phyloP scores from a whole-genome alignment of 1,140 invertebrate species.

The Pseudomyrmex dendroicus region DNA sequence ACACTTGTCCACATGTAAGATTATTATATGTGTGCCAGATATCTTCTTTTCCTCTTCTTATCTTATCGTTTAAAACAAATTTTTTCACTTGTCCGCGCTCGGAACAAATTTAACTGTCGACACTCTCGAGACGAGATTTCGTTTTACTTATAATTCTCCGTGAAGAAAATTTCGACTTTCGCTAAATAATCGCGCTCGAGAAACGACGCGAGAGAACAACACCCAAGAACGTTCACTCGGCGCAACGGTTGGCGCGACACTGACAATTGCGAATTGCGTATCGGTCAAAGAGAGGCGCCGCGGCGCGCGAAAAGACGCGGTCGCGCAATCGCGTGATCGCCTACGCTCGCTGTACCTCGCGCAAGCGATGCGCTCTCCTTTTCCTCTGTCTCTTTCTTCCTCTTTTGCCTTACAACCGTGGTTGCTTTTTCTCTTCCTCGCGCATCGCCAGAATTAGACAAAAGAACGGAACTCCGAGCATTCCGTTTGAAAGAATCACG shows the following conservation, averaged over 20 bases:
- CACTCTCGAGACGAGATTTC: neutral
- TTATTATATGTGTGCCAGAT: neutral
- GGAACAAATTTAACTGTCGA: too few relatives aligned
- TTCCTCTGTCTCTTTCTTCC: too few relatives aligned
- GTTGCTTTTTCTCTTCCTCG: constrained; percentile 8
- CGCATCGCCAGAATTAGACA: constrained; percentile 65
- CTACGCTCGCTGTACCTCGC: constrained; percentile 40
- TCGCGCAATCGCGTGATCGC: constrained; percentile 71
- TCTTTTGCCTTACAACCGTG: neutral
- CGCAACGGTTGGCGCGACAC: constrained; percentile 71
- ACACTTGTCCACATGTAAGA: neutral
- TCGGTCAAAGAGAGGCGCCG: constrained; percentile 66
- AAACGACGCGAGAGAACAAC: neutral
- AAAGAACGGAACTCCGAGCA: constrained; percentile 51
- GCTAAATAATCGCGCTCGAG: neutral
- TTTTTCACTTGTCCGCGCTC: neutral
- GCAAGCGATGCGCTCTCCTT: constrained; percentile 1
- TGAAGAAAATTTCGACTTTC: neutral
- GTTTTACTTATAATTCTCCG: neutral
- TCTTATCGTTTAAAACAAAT: neutral
- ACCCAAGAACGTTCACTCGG: constrained; percentile 1
- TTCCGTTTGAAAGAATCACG: constrained; percentile 27
- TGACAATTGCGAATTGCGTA: constrained; percentile 69
- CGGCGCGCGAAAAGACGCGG: constrained; percentile 51
- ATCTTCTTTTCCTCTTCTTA: neutral